phyloP scores from a whole-genome alignment of 2,797 vertebrate species.

The Eutrigla gurnardus region DNA sequence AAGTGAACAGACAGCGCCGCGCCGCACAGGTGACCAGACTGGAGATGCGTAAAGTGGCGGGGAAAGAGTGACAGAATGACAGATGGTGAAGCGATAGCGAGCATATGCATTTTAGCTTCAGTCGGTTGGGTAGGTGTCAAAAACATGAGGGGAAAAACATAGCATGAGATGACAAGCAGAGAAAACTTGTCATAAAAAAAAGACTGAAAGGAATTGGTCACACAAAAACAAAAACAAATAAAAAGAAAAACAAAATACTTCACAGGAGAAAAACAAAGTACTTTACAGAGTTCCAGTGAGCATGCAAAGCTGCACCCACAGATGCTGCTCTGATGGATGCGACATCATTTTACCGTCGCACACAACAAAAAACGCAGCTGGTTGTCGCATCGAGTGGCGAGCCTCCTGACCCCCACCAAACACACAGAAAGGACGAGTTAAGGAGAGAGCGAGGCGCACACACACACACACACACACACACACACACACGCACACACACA shows the following conservation, averaged over 20 bases:
- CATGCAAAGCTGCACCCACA: constrained; percentile 9
- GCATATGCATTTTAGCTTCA: constrained; percentile 33
- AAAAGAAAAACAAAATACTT: constrained; percentile 22
- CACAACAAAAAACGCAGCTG: constrained; percentile 41
- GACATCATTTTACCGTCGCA: constrained; percentile 30
- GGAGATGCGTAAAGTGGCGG: constrained; percentile 9
- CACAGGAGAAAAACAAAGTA: constrained; percentile 24
- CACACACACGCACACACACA: constrained; percentile 1
- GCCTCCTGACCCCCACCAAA: constrained; percentile 12
- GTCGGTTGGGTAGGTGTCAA: constrained; percentile 32
- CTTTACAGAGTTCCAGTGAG: constrained; percentile 34
- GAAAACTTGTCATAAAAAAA: constrained; percentile 30
- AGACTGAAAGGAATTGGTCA: constrained; percentile 25
- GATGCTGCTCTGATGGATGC: constrained; percentile 22
- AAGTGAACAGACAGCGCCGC: constrained; percentile 1
- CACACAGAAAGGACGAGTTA: constrained; percentile 22
- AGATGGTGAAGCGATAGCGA: constrained; percentile 16
- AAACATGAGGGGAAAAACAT: constrained; percentile 27
- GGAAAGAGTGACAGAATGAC: constrained; percentile 42
- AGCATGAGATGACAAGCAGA: constrained; percentile 18
- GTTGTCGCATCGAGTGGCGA: constrained; percentile 31
- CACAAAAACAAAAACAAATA: constrained; percentile 20
- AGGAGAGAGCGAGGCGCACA: not conserved
- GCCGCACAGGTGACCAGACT: constrained; percentile 19
- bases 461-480: too few relatives aligned